Base-by-base conservation (phyloP, 2,888 invertebrate genomes). In the Hirtodrosophila trivittata region DNA sequence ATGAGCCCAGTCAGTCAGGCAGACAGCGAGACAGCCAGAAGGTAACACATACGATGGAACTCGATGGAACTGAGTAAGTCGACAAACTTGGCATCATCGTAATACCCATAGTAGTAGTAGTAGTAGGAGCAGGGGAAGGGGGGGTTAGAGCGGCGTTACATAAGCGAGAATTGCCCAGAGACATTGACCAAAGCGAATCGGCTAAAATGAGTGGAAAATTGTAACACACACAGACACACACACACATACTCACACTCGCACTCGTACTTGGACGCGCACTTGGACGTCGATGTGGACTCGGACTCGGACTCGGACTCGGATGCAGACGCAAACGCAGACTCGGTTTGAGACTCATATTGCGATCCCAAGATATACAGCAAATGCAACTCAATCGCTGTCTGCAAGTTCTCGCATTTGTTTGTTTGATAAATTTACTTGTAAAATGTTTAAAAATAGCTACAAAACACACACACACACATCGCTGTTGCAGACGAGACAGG, bases 381-480 rank as follows among this genome's bases (percentile, higher is more conserved):
- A 54, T 58, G 81, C 75, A 63, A 30, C 66, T 73, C 77, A 80
- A 80, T 80, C 26, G 69, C 49, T 59, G 83, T 49, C 59, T 72
- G 62, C 65, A 54, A 62, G 52, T 59, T 66, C 66, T 66, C 43
- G 70, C 58, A 59, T 75, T 77, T 85, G 57, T 85, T 80, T 85
- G 67, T 74, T 75, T 83, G 80, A 80, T 80, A 71, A 74, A 83
- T 86, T 83, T 58, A 72, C 80, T 83, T 83, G 84, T 76, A 66
- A 76, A 67, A 57, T 70, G 49, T 62, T 72, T 80, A 75, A 76
- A 83, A 86, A 86, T 83, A 86, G 49, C 65, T 41, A 33, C 54
- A 59, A 38, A 33, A 43, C 9, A 49, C 37, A 54, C 39, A 43
- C 46, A 33, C 37, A 45, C 14, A 37, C 58, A 52, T 18, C 5